Percentiles rank a stretch among this genome's conserved stretches.
These are phyloP conservation scores for Agapornis roseicollis DNA, from an alignment of 2,113 vertebrate species.

Conservation along the genomic window DNA sequence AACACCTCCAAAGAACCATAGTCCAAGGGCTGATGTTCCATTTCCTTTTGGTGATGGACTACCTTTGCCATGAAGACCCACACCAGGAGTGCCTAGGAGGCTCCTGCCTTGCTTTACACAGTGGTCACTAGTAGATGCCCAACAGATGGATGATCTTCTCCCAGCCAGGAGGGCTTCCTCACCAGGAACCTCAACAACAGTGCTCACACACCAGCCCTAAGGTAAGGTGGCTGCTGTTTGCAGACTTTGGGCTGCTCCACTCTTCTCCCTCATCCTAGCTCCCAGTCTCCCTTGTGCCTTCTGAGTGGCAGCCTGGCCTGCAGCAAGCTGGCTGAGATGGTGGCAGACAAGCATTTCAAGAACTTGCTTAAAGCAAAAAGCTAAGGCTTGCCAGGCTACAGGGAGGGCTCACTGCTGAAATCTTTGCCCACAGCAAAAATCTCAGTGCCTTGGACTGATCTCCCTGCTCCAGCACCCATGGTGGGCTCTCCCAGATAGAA, in stretches of 20 bases:
- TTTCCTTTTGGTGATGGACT: not conserved
- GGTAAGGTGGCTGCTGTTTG: not conserved
- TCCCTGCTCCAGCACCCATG: not conserved
- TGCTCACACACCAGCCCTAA: not conserved
- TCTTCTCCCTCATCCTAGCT: not conserved
- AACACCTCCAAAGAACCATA: fast-evolving
- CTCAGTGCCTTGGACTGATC: not conserved
- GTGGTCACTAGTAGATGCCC: not conserved
- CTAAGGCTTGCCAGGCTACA: not conserved
- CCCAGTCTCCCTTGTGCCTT: not conserved
- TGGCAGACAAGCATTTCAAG: not conserved
- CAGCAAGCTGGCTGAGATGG: not conserved
- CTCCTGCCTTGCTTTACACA: not conserved
- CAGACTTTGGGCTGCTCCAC: not conserved
- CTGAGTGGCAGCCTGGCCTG: not conserved
- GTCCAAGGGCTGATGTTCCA: not conserved
- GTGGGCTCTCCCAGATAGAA: not conserved
- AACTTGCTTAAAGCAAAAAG: not conserved
- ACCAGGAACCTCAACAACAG: not conserved
- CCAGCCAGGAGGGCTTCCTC: not conserved
- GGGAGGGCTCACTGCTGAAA: not conserved
- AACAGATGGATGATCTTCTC: not conserved
- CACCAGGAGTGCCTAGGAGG: not conserved
- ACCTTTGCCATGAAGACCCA: not conserved
- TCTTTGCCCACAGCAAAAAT: not conserved